Evolutionary conservation across 2,888 invertebrate species (phyloP), one percentile per base, ranked within the genome.

Genomic region (Fissipunctia ypsillon): DNA sequence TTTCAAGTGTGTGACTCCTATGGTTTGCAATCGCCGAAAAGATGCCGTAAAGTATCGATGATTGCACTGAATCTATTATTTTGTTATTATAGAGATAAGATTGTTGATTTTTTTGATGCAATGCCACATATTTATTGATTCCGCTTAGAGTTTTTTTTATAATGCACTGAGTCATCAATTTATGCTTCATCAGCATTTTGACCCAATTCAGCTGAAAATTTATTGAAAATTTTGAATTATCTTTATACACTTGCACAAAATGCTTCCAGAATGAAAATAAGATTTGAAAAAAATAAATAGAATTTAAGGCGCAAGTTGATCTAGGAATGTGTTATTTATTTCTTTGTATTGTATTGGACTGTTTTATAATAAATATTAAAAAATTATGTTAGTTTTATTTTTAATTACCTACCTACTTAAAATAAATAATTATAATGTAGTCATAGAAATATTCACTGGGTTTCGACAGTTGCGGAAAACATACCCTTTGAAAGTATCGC

Each of bases 311-410:
- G 71, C 52, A 68, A 63, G 60, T 81, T 76, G 61, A 65, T 73
- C 68, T 65, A 65, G 78, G 73, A 83, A 59, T 82, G 76, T 78
- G 79, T 65, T 82, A 77, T 87, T 87, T 87, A 86, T 85, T 83
- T 80, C 60, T 74, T 81, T 84, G 77, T 84, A 84, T 73, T 84
- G 78, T 85, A 85, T 74, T 80, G 84, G 84, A 85, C 80, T 88
- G 88, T 88, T 89, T 88, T 76, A 1, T 68, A 78, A 61, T 81
- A 84, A 75, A 86, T 78, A 61, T 73, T 69, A 14, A 54, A 79
- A 75, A 69, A 52, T 41, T 84, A 73, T 22, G 3, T 76, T 38
- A 61, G 16, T 77, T 81, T 79, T 76, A 71, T 79, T 81, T 22
- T 38, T 4, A 38, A 38, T 25, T n/a, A n/a, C n/a, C n/a, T n/a